phyloP scores from a whole-genome alignment of 2,888 invertebrate species.

The Papilio elwesi region DNA sequence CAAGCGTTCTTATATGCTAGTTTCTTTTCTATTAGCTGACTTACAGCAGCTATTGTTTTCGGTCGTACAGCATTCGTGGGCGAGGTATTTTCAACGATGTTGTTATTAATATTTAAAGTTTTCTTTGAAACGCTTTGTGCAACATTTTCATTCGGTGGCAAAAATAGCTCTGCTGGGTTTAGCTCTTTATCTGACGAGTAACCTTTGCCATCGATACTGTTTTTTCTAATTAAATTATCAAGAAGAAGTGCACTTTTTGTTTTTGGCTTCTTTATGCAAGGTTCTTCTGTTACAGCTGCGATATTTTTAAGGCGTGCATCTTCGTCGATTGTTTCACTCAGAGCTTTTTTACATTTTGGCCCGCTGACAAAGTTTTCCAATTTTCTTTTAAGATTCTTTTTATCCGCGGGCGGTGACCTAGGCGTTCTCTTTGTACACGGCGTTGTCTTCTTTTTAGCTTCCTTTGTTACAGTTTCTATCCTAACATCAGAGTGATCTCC shows the following conservation, averaged over 20 bases:
- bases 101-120: conserved; percentile 79
- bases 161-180: conserved; percentile 77
- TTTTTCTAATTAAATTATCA: conserved; percentile 84
- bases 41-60: conserved; percentile 72
- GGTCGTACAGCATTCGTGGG: conserved; percentile 66
- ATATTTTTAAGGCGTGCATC: conserved; percentile 62
- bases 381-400: conserved; percentile 79
- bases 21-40: conserved; percentile 74
- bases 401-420: conserved; percentile 62
- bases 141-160: conserved; percentile 69
- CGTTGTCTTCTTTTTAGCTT: conserved; percentile 60
- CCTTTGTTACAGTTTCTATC: conserved; percentile 35
- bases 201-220: conserved; percentile 78
- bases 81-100: conserved; percentile 69
- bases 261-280: conserved; percentile 65
- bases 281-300: conserved; percentile 56
- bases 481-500: conserved; percentile 60
- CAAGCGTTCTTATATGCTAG: conserved; percentile 69
- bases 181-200: conserved; percentile 69
- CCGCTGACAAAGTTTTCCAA: conserved; percentile 55
- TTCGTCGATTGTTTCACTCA: conserved; percentile 62
- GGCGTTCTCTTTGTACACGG: conserved; percentile 59
- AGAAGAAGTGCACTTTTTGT: conserved; percentile 79
- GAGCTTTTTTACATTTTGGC: conserved; percentile 64
- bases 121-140: conserved; percentile 70